Evolutionary conservation across 2,113 vertebrate genomes (phyloP), one percentile per base, ranked within the genome.

Genomic region (Anguilla rostrata): DNA sequence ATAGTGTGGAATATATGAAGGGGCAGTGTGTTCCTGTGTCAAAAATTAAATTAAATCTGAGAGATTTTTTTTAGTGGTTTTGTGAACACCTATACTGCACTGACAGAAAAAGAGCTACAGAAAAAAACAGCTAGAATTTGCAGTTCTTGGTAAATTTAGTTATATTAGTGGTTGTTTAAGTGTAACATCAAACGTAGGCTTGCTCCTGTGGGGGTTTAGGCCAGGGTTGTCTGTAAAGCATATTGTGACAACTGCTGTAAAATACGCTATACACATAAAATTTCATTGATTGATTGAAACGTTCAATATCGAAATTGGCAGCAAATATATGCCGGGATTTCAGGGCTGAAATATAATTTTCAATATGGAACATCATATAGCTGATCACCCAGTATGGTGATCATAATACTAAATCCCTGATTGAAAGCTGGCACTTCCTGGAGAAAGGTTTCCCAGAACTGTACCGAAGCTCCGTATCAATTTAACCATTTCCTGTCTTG

Each of bases 11-110:
- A 46, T 6, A 46, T 46, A 46, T 46, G 43, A 46, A 46, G 43
- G 43, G 43, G 43, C 8, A 8, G 43, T 2, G 43, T 46, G 43
- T 46, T 46, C 2, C 43, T 46, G 43, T 46, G 43, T 46, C 63
- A 3, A n/a, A 71, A 71, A 71, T 71, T 8, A n/a, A 71, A n/a
- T n/a, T 3, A 22, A n/a, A 3, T n/a, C 63, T 71, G 63, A 71
- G 26, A 71, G 29, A 40, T 78, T 18, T 75, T 78, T 75, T 78
- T 39, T 40, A 29, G 18, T 39, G n/a, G 49, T 56, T 40, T 88
- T 86, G 81, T 90, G 85, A 26, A 87, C 90, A 86, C 82, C 86
- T 89, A 86, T 86, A 86, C 86, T 91, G 90, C 89, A 86, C 86
- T 83, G 78, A 86, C 86, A 82, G 78, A 20, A 20, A 71, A 20